Conservation (phyloP, 2,797 vertebrate genomes). For the Platyrinchus mystaceus region DNA sequence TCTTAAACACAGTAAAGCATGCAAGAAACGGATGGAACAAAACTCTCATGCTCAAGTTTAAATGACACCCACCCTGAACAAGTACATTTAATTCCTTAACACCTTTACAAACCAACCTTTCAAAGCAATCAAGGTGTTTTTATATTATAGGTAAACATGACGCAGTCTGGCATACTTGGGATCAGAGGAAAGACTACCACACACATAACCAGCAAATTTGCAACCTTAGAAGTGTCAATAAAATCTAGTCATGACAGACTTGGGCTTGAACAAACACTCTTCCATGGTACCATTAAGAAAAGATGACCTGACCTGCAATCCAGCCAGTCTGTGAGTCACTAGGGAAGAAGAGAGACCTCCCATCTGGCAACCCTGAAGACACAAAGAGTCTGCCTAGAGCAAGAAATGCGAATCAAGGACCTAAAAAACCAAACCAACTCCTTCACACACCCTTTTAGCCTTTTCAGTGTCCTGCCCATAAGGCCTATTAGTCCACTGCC, state of each 20-base stretch:
- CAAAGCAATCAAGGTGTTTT: background rate
- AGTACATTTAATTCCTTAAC: background rate
- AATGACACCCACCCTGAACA: background rate
- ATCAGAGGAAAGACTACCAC: background rate
- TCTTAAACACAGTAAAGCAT: background rate
- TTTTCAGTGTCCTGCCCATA: background rate
- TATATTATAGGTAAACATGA: background rate
- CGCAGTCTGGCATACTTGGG: background rate
- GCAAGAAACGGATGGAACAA: background rate
- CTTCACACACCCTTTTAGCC: background rate
- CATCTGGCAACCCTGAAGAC: background rate
- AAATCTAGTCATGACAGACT: background rate
- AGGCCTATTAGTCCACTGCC: background rate
- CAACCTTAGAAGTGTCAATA: background rate
- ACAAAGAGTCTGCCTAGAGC: background rate
- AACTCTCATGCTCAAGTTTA: background rate
- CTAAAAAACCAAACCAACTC: background rate
- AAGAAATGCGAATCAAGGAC: background rate
- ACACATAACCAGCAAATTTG: background rate
- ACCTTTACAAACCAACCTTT: conserved; percentile 1
- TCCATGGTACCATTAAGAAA: background rate
- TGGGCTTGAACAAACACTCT: background rate
- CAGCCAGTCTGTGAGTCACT: background rate
- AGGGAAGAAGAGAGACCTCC: background rate
- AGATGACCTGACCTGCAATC: background rate